Conservation (phyloP, 2,113 vertebrate species). For the Nipponia nippon region DNA sequence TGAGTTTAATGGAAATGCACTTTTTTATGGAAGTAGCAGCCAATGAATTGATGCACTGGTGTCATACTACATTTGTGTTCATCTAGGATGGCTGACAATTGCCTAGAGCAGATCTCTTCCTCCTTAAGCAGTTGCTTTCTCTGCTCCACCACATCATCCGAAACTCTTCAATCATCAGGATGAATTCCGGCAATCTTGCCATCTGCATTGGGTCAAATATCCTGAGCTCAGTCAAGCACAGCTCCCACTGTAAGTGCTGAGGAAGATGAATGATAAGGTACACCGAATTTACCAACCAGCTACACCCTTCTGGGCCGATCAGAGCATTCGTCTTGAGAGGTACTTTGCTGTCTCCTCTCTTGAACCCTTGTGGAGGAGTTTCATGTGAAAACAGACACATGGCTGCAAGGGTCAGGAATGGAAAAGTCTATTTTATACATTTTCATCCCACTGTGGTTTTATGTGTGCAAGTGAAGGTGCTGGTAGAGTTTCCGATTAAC, state of each 20-base stretch:
- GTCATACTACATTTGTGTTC: neutral
- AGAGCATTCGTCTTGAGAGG: neutral
- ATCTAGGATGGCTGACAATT: slow-evolving; percentile 74
- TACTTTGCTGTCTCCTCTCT: neutral
- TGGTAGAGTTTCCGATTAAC: slow-evolving; percentile 84
- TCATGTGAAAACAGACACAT: neutral
- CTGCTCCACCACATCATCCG: slow-evolving; percentile 77
- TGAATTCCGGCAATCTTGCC: slow-evolving; percentile 80
- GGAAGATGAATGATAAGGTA: slow-evolving; percentile 67
- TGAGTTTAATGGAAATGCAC: neutral
- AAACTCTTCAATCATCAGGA: slow-evolving; percentile 74
- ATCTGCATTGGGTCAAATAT: slow-evolving; percentile 79
- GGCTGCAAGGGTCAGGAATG: neutral
- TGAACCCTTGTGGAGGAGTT: neutral
- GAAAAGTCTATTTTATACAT: neutral
- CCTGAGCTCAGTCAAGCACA: slow-evolving; percentile 56
- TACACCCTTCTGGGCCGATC: fast-evolving
- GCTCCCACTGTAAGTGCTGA: slow-evolving; percentile 61
- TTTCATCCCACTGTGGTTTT: neutral
- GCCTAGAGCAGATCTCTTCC: slow-evolving; percentile 71
- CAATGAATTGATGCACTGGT: neutral
- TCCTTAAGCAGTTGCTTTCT: slow-evolving; percentile 77
- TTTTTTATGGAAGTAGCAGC: neutral
- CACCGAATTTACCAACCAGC: neutral
- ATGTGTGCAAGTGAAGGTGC: slow-evolving; percentile 70